phyloP scores from a whole-genome alignment of 1,140 invertebrate genomes.

The Lycorma delicatula region DNA sequence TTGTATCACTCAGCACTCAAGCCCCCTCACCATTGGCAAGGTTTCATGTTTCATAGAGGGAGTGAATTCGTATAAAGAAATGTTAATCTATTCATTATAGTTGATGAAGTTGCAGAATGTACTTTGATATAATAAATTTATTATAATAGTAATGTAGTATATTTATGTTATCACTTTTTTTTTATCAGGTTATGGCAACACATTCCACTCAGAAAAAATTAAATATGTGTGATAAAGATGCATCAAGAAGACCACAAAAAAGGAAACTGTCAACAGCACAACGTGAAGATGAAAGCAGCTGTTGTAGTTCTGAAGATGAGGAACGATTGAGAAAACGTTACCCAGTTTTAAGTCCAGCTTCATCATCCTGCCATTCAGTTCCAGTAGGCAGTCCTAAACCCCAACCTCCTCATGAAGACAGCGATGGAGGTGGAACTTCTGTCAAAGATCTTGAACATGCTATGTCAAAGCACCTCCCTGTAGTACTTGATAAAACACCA shows the following conservation, averaged over 20 bases:
- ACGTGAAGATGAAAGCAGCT: slow-evolving; percentile 43
- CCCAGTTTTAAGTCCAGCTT: slow-evolving; percentile 49
- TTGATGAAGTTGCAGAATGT: too few species aligned
- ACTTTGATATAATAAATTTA: neutral
- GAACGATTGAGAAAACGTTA: slow-evolving; percentile 40
- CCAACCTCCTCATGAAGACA: slow-evolving; percentile 36
- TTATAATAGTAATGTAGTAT: neutral
- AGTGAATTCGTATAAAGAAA: too few species aligned
- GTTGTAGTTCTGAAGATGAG: slow-evolving; percentile 44
- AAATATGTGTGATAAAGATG: slow-evolving; percentile 12
- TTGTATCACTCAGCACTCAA: too few species aligned
- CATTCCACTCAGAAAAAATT: slow-evolving; percentile 21
- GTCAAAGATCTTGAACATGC: slow-evolving; percentile 90
- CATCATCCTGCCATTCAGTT: slow-evolving; percentile 46
- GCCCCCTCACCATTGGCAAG: too few species aligned
- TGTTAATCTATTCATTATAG: too few species aligned
- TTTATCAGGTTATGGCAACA: slow-evolving; percentile 14
- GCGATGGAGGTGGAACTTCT: slow-evolving; percentile 45
- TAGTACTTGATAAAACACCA: slow-evolving; percentile 48
- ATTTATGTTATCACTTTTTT: neutral
- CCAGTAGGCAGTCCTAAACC: slow-evolving; percentile 37
- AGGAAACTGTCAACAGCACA: slow-evolving; percentile 38
- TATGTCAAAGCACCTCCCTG: slow-evolving; percentile 90
- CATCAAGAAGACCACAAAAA: slow-evolving; percentile 41
- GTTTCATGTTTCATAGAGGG: too few species aligned